Conservation (phyloP, 1,140 invertebrate genomes). For the Lamellibrachia luymesi region DNA sequence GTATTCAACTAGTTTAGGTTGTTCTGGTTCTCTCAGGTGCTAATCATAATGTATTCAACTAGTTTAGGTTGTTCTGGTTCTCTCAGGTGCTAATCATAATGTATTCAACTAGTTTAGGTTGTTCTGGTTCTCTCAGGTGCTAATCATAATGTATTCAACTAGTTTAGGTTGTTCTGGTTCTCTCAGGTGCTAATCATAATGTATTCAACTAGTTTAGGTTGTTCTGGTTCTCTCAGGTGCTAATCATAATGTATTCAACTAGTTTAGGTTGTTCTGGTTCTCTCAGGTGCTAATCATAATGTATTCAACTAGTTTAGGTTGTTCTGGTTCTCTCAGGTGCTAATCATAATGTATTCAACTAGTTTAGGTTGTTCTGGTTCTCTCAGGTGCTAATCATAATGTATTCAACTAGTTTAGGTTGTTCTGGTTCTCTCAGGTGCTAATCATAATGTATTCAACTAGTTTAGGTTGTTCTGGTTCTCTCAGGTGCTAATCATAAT, state of each 20-base stretch:
- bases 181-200: not conserved
- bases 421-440: not conserved
- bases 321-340: not conserved
- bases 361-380: not conserved
- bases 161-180: not conserved
- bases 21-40: not conserved
- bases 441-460: not conserved
- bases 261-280: not conserved
- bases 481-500: not conserved
- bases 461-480: not conserved
- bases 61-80: not conserved
- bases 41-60: not conserved
- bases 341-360: not conserved
- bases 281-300: not conserved
- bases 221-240: not conserved
- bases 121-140: not conserved
- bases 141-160: not conserved
- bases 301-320: not conserved
- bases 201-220: not conserved
- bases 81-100: not conserved
- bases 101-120: not conserved
- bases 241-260: not conserved
- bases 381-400: not conserved
- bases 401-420: not conserved
- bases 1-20: not conserved